Percentiles rank a stretch among this genome's conserved stretches.
Evolutionary conservation across 2,888 invertebrate genomes (phyloP).

Genomic region (Drosophila borborema): DNA sequence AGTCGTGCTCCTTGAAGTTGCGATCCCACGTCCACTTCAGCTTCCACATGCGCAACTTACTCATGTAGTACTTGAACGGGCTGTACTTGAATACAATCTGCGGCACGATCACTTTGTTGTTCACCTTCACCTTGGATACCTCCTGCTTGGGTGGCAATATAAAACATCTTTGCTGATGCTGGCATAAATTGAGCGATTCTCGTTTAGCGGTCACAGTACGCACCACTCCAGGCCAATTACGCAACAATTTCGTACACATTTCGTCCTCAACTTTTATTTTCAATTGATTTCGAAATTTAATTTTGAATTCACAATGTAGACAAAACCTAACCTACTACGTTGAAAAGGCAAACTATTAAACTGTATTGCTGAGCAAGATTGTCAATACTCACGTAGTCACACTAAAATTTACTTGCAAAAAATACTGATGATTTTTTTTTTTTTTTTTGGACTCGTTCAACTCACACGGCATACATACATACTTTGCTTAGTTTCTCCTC

Average conservation of each 20-base stretch:
- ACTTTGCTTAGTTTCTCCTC: neutral
- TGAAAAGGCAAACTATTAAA: conserved; percentile 86
- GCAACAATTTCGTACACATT: conserved; percentile 47
- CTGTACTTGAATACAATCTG: conserved; percentile 50
- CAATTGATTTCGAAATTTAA: conserved; percentile 18
- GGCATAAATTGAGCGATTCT: conserved; percentile 3
- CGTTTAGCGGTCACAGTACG: neutral
- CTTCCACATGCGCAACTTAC: conserved; percentile 54
- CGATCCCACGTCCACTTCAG: conserved; percentile 60
- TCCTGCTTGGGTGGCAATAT: conserved; percentile 39
- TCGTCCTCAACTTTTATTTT: conserved; percentile 4
- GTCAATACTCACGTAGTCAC: neutral
- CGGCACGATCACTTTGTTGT: conserved; percentile 35
- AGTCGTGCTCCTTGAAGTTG: conserved; percentile 37
- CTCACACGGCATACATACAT: neutral
- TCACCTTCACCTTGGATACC: conserved; percentile 16
- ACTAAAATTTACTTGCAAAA: conserved; percentile 2
- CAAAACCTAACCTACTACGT: conserved; percentile 83
- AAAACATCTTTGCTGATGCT: conserved; percentile 15
- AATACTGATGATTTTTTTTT: too few relatives aligned
- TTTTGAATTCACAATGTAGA: conserved; percentile 1
- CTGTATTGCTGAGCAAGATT: neutral
- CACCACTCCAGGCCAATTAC: conserved; percentile 5
- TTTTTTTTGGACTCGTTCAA: too few relatives aligned
- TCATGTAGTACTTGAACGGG: conserved; percentile 52